Percentiles rank a stretch among this genome's conserved stretches.
Evolutionary conservation across 2,113 vertebrate species (phyloP).

Genomic region (Cololabis saira): DNA sequence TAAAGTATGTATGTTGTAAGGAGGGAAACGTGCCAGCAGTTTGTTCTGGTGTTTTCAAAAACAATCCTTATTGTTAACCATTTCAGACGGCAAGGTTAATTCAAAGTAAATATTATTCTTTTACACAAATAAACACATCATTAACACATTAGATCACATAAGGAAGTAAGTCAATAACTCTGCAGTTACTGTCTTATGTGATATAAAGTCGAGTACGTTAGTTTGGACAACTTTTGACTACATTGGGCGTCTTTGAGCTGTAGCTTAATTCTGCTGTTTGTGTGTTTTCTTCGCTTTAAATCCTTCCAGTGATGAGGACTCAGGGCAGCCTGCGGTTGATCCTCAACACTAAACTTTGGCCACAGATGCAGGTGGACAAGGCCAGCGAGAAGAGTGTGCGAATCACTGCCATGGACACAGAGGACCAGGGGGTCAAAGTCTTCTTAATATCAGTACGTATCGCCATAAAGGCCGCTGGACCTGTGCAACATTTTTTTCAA

Average conservation of each 20-base stretch:
- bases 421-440: slow-evolving; percentile 98
- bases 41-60: background rate
- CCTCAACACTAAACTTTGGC: slow-evolving; percentile 98
- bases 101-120: background rate
- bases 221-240: no score
- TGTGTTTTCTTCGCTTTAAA: slow-evolving; percentile 11
- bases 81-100: background rate
- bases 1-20: background rate
- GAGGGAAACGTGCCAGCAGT: background rate
- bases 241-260: background rate
- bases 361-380: slow-evolving; percentile 99
- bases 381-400: slow-evolving; percentile 98
- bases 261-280: background rate
- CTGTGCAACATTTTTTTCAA: background rate
- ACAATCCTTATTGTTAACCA: background rate
- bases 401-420: slow-evolving; percentile 97
- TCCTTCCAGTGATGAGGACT: slow-evolving; percentile 94
- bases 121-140: background rate
- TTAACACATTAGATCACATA: background rate
- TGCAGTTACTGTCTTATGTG: background rate
- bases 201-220: background rate
- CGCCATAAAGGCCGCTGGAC: background rate
- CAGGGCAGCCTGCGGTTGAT: slow-evolving; percentile 97
- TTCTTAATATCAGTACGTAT: slow-evolving; percentile 94
- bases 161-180: background rate